Conservation (phyloP, 2,888 invertebrate species). For the Metalampra italica region DNA sequence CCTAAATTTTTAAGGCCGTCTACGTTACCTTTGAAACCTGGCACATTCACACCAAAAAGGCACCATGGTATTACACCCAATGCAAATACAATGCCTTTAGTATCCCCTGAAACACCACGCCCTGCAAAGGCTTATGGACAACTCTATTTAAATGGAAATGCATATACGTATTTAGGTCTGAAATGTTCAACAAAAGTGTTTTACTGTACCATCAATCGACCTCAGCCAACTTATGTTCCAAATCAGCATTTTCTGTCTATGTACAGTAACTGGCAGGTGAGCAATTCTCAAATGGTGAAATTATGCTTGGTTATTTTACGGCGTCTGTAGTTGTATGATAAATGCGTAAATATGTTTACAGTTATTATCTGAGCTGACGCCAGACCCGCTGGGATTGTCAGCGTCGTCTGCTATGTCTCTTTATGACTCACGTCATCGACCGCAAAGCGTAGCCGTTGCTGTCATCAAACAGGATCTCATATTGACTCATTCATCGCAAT, state of each 20-base stretch:
- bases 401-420: slow-evolving; percentile 82
- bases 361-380: slow-evolving; percentile 83
- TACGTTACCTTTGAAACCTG: slow-evolving; percentile 90
- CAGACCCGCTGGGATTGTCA: slow-evolving; percentile 82
- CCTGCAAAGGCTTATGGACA: slow-evolving; percentile 94
- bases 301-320: slow-evolving; percentile 10
- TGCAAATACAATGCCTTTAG: slow-evolving; percentile 88
- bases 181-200: slow-evolving; percentile 94
- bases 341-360: slow-evolving; percentile 60
- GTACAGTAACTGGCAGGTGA: slow-evolving; percentile 97
- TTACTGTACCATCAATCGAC: slow-evolving; percentile 95
- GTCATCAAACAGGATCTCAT: slow-evolving; percentile 80
- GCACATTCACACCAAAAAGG: slow-evolving; percentile 88
- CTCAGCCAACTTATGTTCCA: slow-evolving; percentile 96
- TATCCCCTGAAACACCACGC: slow-evolving; percentile 94
- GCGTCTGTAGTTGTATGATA: slow-evolving; percentile 18
- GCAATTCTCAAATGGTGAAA: slow-evolving; percentile 18
- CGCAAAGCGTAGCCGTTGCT: slow-evolving; percentile 79
- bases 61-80: slow-evolving; percentile 91
- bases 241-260: slow-evolving; percentile 94
- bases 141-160: slow-evolving; percentile 92
- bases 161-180: slow-evolving; percentile 93
- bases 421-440: slow-evolving; percentile 89
- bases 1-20: slow-evolving; percentile 89
- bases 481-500: slow-evolving; percentile 82